phyloP scores from a whole-genome alignment of 2,888 invertebrate genomes.

The Drosophila setosimentum region DNA sequence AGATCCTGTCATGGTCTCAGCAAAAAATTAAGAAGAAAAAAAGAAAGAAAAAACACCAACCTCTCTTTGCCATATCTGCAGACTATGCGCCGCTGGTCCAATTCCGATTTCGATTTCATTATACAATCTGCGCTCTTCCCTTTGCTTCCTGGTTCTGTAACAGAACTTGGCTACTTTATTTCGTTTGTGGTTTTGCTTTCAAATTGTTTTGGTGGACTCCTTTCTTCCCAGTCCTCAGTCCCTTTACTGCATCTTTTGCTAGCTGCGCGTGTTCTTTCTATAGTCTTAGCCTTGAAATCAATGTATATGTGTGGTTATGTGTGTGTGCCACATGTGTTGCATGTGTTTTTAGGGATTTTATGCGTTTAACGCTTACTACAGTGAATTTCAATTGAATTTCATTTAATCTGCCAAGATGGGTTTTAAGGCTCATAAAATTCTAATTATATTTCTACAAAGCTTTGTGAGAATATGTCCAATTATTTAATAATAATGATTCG shows the following conservation, averaged over 20 bases:
- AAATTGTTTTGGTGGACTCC: slow-evolving; percentile 68
- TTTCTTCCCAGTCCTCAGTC: background rate
- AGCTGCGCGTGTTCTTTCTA: slow-evolving; percentile 22
- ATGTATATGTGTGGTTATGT: slow-evolving; percentile 5
- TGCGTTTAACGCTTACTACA: slow-evolving; percentile 44
- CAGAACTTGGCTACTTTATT: slow-evolving; percentile 52
- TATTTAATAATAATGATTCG: background rate
- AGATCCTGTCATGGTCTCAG: slow-evolving; percentile 23
- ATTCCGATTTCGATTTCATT: slow-evolving; percentile 68
- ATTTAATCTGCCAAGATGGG: slow-evolving; percentile 6
- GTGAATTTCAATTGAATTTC: slow-evolving; percentile 47
- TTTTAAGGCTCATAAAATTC: background rate
- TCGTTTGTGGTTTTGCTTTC: slow-evolving; percentile 62
- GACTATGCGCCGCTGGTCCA: slow-evolving; percentile 48
- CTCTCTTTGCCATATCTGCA: slow-evolving; percentile 18
- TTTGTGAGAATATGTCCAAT: background rate
- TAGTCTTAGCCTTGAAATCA: slow-evolving; percentile 32
- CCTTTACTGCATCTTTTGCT: slow-evolving; percentile 17
- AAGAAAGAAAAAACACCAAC: background rate
- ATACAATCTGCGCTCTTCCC: slow-evolving; percentile 60
- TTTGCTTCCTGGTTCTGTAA: slow-evolving; percentile 50
- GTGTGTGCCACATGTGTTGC: slow-evolving; percentile 57
- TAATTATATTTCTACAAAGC: background rate
- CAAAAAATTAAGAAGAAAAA: slow-evolving; percentile 1
- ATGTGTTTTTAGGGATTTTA: slow-evolving; percentile 42